Base-by-base conservation (phyloP, 2,888 invertebrate genomes). In the Rambutsinella grinnellia region DNA sequence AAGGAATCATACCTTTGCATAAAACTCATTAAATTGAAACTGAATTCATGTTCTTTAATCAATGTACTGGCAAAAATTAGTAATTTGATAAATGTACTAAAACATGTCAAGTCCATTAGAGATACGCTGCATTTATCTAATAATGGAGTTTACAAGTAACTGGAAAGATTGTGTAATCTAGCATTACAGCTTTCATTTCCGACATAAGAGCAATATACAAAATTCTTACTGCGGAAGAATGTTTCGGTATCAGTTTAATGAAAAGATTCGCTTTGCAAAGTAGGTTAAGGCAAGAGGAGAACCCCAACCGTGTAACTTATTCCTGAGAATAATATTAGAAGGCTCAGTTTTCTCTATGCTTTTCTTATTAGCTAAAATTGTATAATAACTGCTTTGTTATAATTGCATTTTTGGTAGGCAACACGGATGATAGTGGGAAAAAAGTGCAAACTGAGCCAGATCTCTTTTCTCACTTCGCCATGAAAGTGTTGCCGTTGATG, bases 1-100 rank as follows among this genome's bases (percentile, higher is more conserved):
- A 63, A 63, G 5, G 49, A 71, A 63, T n/a, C 63, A 57, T 36
- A 36, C n/a, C n/a, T n/a, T n/a, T n/a, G n/a, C n/a, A n/a, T 71
- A 57, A 56, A 27, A 63, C 56, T 69, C 69, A 69, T 61, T 71
- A 63, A 71, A 57, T 62, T 63, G 63, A 71, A 71, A 63, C 71
- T 56, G 63, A 71, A 63, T 71, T 54, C 71, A 47, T 71, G 63
- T 63, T 24, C 17, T 36, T 36, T 36, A 8, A 36, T 36, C 6
- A 36, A 36, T 36, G 5, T 36, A 36, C 36, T 36, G 36, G 5
- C 36, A 36, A 36, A 36, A 36, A 36, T n/a, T n/a, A n/a, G n/a
- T n/a, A n/a, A n/a, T n/a, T n/a, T n/a, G n/a, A n/a, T n/a, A 36
- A 36, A 36, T 8, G 36, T 36, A 36, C 36, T 36, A 36, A 13